These are phyloP conservation scores for Agrotis exclamationis DNA, from an alignment of 2,888 invertebrate species.

Conservation along the genomic window DNA sequence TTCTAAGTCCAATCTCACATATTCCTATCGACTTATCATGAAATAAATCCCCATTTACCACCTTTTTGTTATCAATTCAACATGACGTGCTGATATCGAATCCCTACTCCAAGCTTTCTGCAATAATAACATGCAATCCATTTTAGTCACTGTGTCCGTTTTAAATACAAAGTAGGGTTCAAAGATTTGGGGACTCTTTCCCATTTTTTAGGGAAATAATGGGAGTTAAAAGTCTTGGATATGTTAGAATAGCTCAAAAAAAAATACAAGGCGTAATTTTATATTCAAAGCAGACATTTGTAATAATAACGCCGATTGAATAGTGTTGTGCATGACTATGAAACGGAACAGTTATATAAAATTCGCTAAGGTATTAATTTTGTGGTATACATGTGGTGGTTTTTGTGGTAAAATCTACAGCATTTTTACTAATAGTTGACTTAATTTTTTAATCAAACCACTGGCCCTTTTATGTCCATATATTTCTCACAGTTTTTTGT, in stretches of 20 bases:
- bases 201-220: background rate
- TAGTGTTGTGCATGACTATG: background rate
- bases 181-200: background rate
- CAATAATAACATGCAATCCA: slow-evolving; percentile 37
- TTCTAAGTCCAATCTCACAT: background rate
- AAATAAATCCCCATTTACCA: background rate
- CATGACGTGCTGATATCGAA: slow-evolving; percentile 19
- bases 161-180: slow-evolving; percentile 49
- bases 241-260: background rate
- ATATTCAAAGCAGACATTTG: background rate
- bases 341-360: too few relatives aligned
- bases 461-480: too few relatives aligned
- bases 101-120: slow-evolving; percentile 1
- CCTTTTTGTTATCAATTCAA: slow-evolving; percentile 1
- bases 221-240: background rate
- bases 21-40: background rate
- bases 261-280: background rate
- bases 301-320: background rate
- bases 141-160: slow-evolving; percentile 30
- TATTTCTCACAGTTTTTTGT: too few relatives aligned
- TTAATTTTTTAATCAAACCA: too few relatives aligned
- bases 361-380: too few relatives aligned
- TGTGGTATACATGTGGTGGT: too few relatives aligned
- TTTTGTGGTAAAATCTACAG: too few relatives aligned
- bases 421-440: too few relatives aligned